Base-by-base conservation (phyloP, 2,113 vertebrate genomes). In the Tretioscincus oriximinensis region DNA sequence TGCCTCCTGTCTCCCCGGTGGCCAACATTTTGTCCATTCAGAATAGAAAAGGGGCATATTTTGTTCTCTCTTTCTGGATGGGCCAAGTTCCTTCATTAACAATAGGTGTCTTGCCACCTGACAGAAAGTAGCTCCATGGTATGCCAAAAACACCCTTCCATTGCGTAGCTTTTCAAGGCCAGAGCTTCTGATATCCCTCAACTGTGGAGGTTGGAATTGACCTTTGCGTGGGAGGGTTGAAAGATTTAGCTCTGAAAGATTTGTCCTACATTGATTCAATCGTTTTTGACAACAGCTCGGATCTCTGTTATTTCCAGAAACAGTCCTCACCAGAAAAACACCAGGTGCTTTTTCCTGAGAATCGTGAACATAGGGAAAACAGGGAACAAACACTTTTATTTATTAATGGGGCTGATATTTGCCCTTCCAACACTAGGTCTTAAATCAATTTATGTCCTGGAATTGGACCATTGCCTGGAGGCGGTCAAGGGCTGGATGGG, bases 11-110 rank as follows among this genome's bases (percentile, higher is more conserved):
- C 14, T 6, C 14, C 70, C 45, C 49, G 24, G 5, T 68, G 77
- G 79, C 80, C 79, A 31, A 71, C 77, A 63, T 86, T 91, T 85
- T 83, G 86, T 90, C 82, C 80, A 86, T 45, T 86, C 91, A 80
- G 83, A 82, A 22, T 45, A 78, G 61, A 41, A 78, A 79, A 91
- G 54, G 70, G 58, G 69, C 86, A 26, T 0, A 16, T 77, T 47
- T 64, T 74, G 80, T 69, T 73, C 3, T 18, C 54, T 58, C 54
- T 58, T 58, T 35, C 28, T 54, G 47, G 26, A 26, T 16, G 80
- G 80, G 79, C 69, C 67, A 89, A 88, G 82, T 90, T 76, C 29
- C 75, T 28, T 70, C 35, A 22, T 60, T 47, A 49, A 65, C 54
- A 49, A 11, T 77, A 77, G 86, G 82, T 87, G 82, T 80, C 70